These are phyloP conservation scores for Rhynchonycteris naso DNA, from an alignment of 2,797 vertebrate species.

Conservation along the genomic window DNA sequence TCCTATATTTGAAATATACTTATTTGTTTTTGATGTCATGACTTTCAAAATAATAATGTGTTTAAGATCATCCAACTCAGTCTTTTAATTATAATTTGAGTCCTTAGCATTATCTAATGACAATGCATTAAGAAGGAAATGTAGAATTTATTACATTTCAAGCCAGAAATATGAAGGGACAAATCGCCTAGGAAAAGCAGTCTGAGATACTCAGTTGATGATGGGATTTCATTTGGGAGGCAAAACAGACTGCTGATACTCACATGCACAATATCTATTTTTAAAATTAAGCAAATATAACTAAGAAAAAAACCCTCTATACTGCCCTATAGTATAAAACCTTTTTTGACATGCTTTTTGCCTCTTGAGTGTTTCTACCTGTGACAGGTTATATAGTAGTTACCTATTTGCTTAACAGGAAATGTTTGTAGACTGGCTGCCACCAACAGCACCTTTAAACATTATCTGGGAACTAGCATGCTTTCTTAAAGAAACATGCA, in stretches of 20 bases:
- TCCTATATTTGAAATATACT: background rate
- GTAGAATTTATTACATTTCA: background rate
- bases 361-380: constrained; percentile 74
- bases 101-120: constrained; percentile 63
- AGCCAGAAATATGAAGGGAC: constrained; percentile 47
- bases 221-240: background rate
- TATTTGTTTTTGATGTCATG: constrained; percentile 37
- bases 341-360: constrained; percentile 70
- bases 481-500: constrained; percentile 62
- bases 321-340: constrained; percentile 6
- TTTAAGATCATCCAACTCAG: constrained; percentile 7
- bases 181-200: constrained; percentile 32
- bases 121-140: constrained; percentile 19
- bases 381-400: background rate
- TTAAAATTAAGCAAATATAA: constrained; percentile 77
- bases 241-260: background rate
- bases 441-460: constrained; percentile 26
- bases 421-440: constrained; percentile 54
- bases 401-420: constrained; percentile 69
- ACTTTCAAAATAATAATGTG: background rate
- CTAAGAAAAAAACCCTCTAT: constrained; percentile 9
- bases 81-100: constrained; percentile 48
- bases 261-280: background rate
- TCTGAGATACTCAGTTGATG: constrained; percentile 11
- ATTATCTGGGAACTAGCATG: constrained; percentile 51